These are phyloP conservation scores for Stenichneumon culpator DNA, from an alignment of 2,888 invertebrate species.

Conservation along the genomic window DNA sequence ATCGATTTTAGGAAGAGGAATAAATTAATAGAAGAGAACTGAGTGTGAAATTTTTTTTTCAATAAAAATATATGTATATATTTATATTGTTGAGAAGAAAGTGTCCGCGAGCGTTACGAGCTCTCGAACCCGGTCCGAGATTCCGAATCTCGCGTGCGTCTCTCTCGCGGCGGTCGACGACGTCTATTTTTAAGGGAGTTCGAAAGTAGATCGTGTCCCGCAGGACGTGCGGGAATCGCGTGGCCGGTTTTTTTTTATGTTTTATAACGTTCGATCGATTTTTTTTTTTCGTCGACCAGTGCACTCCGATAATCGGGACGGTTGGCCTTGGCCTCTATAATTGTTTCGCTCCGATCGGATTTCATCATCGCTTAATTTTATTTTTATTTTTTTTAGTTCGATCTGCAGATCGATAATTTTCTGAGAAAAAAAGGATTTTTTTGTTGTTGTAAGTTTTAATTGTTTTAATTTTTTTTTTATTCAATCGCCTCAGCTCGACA, in stretches of 20 bases:
- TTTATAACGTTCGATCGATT: slow-evolving; percentile 2
- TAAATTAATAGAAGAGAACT: background rate
- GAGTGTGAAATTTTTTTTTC: slow-evolving; percentile 21
- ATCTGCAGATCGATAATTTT: background rate
- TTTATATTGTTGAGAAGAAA: slow-evolving; percentile 20
- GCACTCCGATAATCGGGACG: background rate
- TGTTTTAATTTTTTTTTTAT: too few relatives aligned
- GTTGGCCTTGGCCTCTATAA: slow-evolving; percentile 12
- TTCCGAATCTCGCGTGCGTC: slow-evolving; percentile 58
- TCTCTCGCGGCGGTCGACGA: slow-evolving; percentile 62
- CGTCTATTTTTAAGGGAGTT: slow-evolving; percentile 71
- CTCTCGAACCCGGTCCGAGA: slow-evolving; percentile 61
- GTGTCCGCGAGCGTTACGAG: slow-evolving; percentile 38
- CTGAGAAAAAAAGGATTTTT: background rate
- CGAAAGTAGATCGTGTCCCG: slow-evolving; percentile 70
- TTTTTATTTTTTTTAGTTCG: slow-evolving; percentile 7
- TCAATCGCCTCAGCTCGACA: slow-evolving; percentile 3
- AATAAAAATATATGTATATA: slow-evolving; percentile 1
- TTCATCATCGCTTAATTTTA: background rate
- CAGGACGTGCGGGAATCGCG: slow-evolving; percentile 66
- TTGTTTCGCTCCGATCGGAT: background rate
- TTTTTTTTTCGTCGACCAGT: background rate
- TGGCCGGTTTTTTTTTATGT: slow-evolving; percentile 41
- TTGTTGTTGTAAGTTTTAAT: background rate
- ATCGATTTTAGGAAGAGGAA: background rate